A percentile compares a stretch with the other conserved stretches of the same genome.
These are phyloP conservation scores for Trimorus sp. DNA, from an alignment of 2,888 invertebrate genomes.

Conservation along the genomic window DNA sequence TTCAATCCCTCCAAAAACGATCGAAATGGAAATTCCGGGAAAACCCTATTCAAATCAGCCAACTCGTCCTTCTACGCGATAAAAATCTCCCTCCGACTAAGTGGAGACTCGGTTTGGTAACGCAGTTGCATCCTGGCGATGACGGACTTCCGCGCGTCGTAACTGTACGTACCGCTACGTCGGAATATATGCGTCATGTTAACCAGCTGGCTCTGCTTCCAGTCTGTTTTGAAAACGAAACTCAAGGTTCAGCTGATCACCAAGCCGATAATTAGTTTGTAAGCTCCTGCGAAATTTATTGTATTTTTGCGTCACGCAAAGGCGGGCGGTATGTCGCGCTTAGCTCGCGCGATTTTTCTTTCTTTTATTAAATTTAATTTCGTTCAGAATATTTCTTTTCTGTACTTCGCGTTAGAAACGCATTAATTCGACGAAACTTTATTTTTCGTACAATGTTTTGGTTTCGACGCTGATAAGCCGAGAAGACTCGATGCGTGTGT, in stretches of 20 bases:
- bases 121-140: not conserved
- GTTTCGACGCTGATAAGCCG: too few species aligned
- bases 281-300: too few species aligned
- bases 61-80: not conserved
- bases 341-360: not conserved
- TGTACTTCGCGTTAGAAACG: too few species aligned
- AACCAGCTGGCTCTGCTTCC: not conserved
- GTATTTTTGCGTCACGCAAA: not conserved
- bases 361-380: too few species aligned
- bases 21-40: not conserved
- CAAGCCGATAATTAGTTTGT: too few species aligned
- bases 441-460: too few species aligned
- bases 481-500: too few species aligned
- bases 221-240: not conserved
- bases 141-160: slow-evolving; percentile 9
- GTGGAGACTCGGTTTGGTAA: not conserved
- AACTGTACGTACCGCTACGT: not conserved
- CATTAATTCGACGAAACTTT: too few species aligned
- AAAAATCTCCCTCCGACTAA: slow-evolving; percentile 4
- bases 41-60: not conserved
- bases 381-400: too few species aligned
- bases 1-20: not conserved
- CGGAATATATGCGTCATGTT: not conserved
- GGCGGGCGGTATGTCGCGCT: slow-evolving; percentile 1
- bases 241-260: too few species aligned